Percentiles rank a stretch among this genome's conserved stretches.
Evolutionary conservation across 1,140 invertebrate species (phyloP).

Genomic region (Popillia japonica): DNA sequence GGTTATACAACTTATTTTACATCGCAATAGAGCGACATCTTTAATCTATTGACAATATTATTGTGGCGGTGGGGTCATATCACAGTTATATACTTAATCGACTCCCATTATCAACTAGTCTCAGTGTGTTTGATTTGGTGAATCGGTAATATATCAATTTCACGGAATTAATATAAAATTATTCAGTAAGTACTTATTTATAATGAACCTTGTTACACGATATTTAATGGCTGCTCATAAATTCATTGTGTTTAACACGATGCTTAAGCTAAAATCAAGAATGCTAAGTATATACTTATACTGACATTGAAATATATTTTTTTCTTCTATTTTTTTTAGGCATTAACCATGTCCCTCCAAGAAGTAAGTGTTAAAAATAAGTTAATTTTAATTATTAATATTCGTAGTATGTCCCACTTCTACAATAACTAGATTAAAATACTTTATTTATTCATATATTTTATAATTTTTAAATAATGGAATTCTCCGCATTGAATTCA

Average conservation of each 20-base stretch:
- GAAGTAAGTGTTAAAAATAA: background rate
- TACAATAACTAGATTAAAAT: too few species aligned
- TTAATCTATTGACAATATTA: background rate
- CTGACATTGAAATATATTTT: too few species aligned
- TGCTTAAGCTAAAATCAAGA: too few species aligned
- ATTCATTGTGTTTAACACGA: too few species aligned
- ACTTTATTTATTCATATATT: too few species aligned
- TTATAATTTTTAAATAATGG: too few species aligned
- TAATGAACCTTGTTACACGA: background rate
- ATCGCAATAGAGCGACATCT: background rate
- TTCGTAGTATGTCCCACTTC: too few species aligned
- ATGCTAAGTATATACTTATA: too few species aligned
- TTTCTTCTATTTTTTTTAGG: background rate
- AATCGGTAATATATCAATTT: background rate
- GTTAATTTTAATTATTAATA: too few species aligned
- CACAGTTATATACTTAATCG: background rate
- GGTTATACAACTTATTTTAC: background rate
- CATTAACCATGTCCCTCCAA: background rate
- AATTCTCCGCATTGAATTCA: too few species aligned
- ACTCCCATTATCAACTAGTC: background rate
- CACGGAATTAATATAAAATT: background rate
- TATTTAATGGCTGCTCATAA: background rate
- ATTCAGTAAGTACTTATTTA: background rate
- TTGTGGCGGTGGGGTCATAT: background rate
- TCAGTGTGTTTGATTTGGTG: background rate